Conservation (phyloP, 2,888 invertebrate species). For the Hedychridium roseum region DNA sequence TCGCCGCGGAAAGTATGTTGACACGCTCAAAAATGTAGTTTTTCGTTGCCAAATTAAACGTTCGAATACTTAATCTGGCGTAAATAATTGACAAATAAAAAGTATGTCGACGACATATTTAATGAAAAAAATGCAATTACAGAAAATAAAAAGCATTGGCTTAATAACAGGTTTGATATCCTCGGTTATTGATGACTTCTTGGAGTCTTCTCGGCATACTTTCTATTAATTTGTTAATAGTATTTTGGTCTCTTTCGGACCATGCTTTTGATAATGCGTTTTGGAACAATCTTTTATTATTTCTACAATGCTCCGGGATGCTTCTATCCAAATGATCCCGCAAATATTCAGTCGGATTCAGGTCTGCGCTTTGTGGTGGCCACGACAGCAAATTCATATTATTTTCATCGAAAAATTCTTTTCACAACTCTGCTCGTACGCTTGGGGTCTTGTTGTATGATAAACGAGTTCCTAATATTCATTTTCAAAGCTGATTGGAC, state of each 20-base stretch:
- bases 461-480: neutral
- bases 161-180: no score
- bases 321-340: neutral
- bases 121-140: no score
- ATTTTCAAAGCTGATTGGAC: no score
- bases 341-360: neutral
- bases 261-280: neutral
- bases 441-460: neutral
- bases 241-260: neutral
- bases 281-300: neutral
- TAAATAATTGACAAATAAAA: no score
- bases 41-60: no score
- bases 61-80: no score
- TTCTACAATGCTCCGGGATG: neutral
- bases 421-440: neutral
- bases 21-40: no score
- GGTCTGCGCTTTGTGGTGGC: neutral
- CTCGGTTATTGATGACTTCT: neutral
- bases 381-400: neutral
- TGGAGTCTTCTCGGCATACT: neutral
- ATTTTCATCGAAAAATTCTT: neutral
- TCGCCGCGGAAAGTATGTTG: no score
- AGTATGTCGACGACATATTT: no score
- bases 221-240: neutral
- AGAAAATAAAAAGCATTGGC: no score